phyloP scores from a whole-genome alignment of 2,888 invertebrate genomes.

The Tricholauxania praeusta region DNA sequence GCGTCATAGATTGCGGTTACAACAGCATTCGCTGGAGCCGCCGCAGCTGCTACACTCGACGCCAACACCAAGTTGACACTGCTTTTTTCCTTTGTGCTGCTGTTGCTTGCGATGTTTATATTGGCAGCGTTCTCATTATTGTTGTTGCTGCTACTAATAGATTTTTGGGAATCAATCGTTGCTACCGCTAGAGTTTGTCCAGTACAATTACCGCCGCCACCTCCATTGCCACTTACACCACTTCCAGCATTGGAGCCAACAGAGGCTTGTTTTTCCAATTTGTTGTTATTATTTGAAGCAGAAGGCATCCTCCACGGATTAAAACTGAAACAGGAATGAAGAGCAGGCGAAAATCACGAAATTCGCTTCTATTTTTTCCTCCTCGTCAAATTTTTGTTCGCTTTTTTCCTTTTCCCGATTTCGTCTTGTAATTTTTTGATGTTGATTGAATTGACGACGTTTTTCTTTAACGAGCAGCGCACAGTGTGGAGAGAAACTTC shows the following conservation, averaged over 20 bases:
- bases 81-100: conserved; percentile 38
- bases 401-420: conserved; percentile 16
- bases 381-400: conserved; percentile 36
- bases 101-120: conserved; percentile 42
- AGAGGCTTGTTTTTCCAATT: conserved; percentile 61
- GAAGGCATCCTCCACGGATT: conserved; percentile 59
- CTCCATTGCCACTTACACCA: conserved; percentile 50
- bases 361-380: conserved; percentile 42
- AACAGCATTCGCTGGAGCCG: conserved; percentile 9
- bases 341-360: conserved; percentile 47
- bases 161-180: conserved; percentile 50
- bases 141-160: conserved; percentile 42
- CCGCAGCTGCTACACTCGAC: conserved; percentile 39
- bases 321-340: conserved; percentile 58
- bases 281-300: conserved; percentile 56
- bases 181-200: conserved; percentile 29
- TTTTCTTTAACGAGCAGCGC: background rate
- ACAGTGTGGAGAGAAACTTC: background rate
- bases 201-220: conserved; percentile 47
- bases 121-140: conserved; percentile 38
- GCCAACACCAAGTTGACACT: background rate
- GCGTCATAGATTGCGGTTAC: conserved; percentile 51
- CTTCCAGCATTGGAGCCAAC: conserved; percentile 56
- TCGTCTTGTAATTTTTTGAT: conserved; percentile 11
- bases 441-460: conserved; percentile 19